These are phyloP conservation scores for Drosophila demipolita DNA, from an alignment of 2,888 invertebrate genomes.

Conservation along the genomic window DNA sequence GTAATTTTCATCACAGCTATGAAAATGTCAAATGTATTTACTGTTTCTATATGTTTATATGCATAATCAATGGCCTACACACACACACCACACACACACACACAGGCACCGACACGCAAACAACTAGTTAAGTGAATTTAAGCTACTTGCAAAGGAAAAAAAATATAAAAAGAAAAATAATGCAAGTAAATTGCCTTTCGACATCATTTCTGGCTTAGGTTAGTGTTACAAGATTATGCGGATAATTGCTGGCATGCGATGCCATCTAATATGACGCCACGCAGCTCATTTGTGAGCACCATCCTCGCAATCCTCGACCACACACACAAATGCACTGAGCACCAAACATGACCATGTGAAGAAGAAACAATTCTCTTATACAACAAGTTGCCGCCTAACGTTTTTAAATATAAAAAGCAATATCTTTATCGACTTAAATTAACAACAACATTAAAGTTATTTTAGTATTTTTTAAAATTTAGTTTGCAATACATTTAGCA, in stretches of 20 bases:
- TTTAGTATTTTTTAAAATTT: neutral
- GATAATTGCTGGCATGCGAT: constrained; percentile 78
- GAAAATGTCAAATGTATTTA: constrained; percentile 53
- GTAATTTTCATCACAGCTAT: constrained; percentile 30
- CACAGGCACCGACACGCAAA: constrained; percentile 11
- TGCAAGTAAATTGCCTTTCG: constrained; percentile 58
- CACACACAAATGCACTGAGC: neutral
- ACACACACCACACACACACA: constrained; percentile 7
- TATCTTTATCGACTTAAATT: neutral
- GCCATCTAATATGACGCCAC: constrained; percentile 66
- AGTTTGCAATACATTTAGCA: rapidly evolving
- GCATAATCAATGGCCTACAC: constrained; percentile 35
- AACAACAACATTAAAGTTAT: neutral
- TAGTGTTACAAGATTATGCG: constrained; percentile 79
- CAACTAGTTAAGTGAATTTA: constrained; percentile 59
- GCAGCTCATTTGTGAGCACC: constrained; percentile 33
- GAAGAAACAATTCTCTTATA: neutral
- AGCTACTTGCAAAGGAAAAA: constrained; percentile 32
- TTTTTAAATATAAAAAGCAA: neutral
- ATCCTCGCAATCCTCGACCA: neutral
- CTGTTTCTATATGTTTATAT: constrained; percentile 40
- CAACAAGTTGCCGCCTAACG: neutral
- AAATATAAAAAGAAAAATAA: constrained; percentile 29
- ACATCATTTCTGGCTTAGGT: constrained; percentile 57
- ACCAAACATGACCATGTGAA: no score